These are phyloP conservation scores for Julus scanicus DNA, from an alignment of 2,888 invertebrate species.

Conservation along the genomic window DNA sequence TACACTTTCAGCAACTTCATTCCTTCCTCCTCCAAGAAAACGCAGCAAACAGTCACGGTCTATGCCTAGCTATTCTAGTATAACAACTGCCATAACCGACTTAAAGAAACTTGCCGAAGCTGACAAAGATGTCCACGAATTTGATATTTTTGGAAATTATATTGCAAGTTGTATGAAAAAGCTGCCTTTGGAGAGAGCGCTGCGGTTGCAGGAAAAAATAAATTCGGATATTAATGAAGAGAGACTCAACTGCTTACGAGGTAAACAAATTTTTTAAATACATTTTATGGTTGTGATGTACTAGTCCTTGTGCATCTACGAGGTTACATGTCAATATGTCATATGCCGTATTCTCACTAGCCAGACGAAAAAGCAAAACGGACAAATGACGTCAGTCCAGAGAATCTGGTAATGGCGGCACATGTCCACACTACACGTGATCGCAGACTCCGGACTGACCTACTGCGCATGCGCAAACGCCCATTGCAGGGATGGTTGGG, in stretches of 20 bases:
- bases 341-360: too few relatives aligned
- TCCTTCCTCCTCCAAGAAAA: conserved; percentile 14
- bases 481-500: too few relatives aligned
- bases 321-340: too few relatives aligned
- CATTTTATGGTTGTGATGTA: too few relatives aligned
- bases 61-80: conserved; percentile 20
- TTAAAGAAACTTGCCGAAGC: conserved; percentile 30
- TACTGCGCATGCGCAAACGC: too few relatives aligned
- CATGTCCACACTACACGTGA: too few relatives aligned
- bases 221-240: conserved; percentile 19
- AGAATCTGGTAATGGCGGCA: too few relatives aligned
- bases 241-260: neutral
- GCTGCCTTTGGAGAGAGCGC: conserved; percentile 13
- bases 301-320: too few relatives aligned
- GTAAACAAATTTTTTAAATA: too few relatives aligned
- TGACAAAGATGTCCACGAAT: conserved; percentile 1
- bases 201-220: conserved; percentile 42
- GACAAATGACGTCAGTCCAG: too few relatives aligned
- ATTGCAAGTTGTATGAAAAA: conserved; percentile 25
- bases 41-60: neutral
- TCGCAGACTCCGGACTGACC: too few relatives aligned
- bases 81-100: neutral
- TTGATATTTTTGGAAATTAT: conserved; percentile 44
- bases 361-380: too few relatives aligned
- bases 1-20: neutral